Conservation (phyloP, 2,888 invertebrate genomes). For the Noctua comes region DNA sequence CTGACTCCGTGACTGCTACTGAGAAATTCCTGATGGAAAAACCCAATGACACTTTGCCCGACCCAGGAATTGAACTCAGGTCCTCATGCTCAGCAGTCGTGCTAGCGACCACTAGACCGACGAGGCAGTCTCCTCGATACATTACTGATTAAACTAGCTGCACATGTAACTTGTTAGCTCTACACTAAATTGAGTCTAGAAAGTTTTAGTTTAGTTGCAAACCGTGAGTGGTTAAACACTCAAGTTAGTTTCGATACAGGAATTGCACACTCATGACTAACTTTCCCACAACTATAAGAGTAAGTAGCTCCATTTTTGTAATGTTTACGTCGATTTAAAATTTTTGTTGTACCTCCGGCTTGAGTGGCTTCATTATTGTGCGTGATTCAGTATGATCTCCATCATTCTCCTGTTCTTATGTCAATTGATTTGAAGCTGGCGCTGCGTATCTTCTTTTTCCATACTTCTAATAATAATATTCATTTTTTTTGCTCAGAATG, state of each 20-base stretch:
- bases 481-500: no score
- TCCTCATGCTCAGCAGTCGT: no score
- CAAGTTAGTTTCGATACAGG: slow-evolving; percentile 6
- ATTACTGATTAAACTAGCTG: slow-evolving; percentile 17
- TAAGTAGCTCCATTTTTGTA: not conserved
- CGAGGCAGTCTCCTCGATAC: not conserved
- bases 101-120: no score
- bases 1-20: no score
- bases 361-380: not conserved
- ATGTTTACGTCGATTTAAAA: not conserved
- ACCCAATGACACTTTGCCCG: no score
- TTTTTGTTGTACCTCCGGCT: not conserved
- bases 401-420: not conserved
- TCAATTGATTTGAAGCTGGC: no score
- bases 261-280: not conserved
- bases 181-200: slow-evolving; percentile 29
- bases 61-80: no score
- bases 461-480: no score
- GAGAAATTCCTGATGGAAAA: no score
- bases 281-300: not conserved
- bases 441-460: no score
- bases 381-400: not conserved
- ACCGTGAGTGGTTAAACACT: slow-evolving; percentile 29
- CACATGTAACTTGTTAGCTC: slow-evolving; percentile 10
- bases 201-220: slow-evolving; percentile 31